Base-by-base conservation (phyloP, 2,888 invertebrate species). In the Dione vanillae region DNA sequence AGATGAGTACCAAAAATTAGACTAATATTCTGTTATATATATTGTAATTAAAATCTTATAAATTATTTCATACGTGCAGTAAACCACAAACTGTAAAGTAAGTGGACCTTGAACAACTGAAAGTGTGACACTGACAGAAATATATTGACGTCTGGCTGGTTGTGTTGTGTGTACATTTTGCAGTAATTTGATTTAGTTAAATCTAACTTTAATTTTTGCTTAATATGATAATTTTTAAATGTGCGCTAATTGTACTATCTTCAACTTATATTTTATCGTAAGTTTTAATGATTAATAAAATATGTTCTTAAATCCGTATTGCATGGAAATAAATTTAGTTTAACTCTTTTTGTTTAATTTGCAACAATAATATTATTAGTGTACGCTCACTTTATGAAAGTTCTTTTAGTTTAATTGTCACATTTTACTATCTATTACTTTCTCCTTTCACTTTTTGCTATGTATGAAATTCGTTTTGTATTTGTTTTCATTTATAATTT, bases 181-280 rank as follows among this genome's bases (percentile, higher is more conserved):
- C 54, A 71, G 54, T 71, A 72, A 74, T 71, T 75, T 45, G 69
- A 72, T 76, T 76, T 73, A 66, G 59, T 74, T 75, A 51, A n/a
- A 65, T 54, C 65, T 70, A 72, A 66, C 47, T 70, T 70, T 77
- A 73, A 70, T 74, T 74, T 76, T 68, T 70, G 66, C 73, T 72
- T 83, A 89, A 82, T 84, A 92, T 93, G 92, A 86, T 90, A 81
- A 83, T 91, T 82, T 92, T 91, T 82, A 91, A 87, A 82, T 87
- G 89, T 84, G 90, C 86, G 41, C 75, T 90, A 74, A 80, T 92
- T 73, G 79, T 88, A 78, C 82, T 93, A 76, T 82, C 87, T 67
- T 85, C 89, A 71, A 90, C 92, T 10, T 92, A 85, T 72, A 84
- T 91, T 76, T 74, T 89, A 72, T 88, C 91, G 92, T 93, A 85